These are phyloP conservation scores for Dendronephthya gigantea DNA, from an alignment of 64 coral and sea anemone genomes.

Conservation along the genomic window DNA sequence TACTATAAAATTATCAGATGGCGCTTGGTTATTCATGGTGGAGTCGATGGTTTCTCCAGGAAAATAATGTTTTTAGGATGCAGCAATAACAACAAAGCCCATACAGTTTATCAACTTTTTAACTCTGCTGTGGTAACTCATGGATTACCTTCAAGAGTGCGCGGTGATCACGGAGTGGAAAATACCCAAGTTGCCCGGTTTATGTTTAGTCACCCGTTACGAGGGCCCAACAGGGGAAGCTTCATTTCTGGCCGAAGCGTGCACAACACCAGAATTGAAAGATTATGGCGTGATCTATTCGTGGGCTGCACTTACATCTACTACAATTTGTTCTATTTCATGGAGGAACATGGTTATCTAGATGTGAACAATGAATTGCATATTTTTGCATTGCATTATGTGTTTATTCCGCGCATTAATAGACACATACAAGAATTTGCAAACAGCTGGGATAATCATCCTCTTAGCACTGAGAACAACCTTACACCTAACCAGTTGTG, in stretches of 20 bases:
- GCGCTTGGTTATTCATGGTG: neutral
- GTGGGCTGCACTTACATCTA: neutral
- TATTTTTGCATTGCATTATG: neutral
- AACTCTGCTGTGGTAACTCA: neutral
- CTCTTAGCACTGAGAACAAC: conserved; percentile 7
- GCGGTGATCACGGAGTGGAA: neutral
- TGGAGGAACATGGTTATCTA: neutral
- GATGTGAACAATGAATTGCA: conserved; percentile 2
- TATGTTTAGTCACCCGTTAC: neutral
- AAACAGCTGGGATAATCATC: neutral
- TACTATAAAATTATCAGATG: no score
- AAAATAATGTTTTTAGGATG: neutral
- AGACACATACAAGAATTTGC: conserved; percentile 11
- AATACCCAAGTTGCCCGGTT: neutral
- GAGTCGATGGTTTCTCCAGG: neutral
- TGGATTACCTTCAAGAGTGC: neutral
- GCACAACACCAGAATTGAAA: neutral
- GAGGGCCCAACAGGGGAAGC: neutral
- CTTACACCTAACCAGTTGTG: conserved; percentile 7
- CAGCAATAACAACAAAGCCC: neutral
- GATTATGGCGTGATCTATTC: neutral
- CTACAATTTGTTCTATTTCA: neutral
- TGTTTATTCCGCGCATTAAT: conserved; percentile 3
- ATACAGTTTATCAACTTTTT: neutral
- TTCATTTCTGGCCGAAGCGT: neutral